Evolutionary conservation across 2,888 invertebrate genomes (phyloP).

Genomic region (Vannuccia rotundouncinata): DNA sequence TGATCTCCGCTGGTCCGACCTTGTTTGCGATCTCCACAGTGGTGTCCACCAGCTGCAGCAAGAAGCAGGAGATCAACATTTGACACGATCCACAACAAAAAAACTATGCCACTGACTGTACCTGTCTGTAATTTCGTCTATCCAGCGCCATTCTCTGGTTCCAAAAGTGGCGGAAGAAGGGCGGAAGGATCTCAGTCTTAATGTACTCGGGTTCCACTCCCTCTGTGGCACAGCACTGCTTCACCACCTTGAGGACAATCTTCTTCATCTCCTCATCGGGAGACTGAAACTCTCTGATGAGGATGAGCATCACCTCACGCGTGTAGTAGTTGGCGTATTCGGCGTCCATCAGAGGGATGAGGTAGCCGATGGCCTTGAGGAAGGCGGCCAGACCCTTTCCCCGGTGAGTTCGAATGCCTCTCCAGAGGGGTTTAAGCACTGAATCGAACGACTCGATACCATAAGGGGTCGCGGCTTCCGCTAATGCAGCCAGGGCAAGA

Average conservation of each 20-base stretch:
- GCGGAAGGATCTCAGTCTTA: constrained; percentile 94
- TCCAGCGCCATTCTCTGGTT: constrained; percentile 99
- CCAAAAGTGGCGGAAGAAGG: constrained; percentile 99
- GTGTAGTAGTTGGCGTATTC: constrained; percentile 99
- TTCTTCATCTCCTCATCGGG: constrained; percentile 99
- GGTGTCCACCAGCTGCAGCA: constrained; percentile 77
- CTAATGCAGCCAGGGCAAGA: constrained; percentile 90
- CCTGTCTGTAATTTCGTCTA: constrained; percentile 87
- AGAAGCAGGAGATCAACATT: constrained; percentile 21
- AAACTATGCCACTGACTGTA: constrained; percentile 42
- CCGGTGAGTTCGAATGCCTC: constrained; percentile 79
- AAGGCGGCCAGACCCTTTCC: constrained; percentile 91
- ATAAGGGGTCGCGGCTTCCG: constrained; percentile 97
- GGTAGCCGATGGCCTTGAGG: constrained; percentile 94
- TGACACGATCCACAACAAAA: background rate
- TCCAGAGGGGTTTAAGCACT: constrained; percentile 96
- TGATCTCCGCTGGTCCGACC: constrained; percentile 98
- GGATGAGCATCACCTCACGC: constrained; percentile 94
- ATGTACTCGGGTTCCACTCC: constrained; percentile 99
- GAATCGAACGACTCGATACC: constrained; percentile 99
- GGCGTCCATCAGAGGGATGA: constrained; percentile 98
- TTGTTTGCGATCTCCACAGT: constrained; percentile 99
- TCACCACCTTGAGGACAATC: constrained; percentile 91
- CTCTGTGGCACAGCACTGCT: constrained; percentile 98
- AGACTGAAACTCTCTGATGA: constrained; percentile 97